phyloP scores from a whole-genome alignment of 2,888 invertebrate genomes.

The Anticlea derivata region DNA sequence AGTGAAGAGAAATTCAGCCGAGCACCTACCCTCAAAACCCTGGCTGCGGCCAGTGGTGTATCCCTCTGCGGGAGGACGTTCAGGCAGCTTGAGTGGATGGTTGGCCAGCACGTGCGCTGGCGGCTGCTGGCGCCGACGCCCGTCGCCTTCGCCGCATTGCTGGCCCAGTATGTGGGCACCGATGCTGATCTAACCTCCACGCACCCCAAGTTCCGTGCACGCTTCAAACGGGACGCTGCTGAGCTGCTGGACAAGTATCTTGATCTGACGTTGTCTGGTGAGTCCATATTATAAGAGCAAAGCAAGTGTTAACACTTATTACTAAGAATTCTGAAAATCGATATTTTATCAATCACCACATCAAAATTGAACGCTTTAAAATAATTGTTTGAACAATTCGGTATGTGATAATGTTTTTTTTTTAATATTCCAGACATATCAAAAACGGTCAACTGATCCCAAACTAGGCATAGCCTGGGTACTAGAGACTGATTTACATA shows the following conservation, averaged over 20 bases:
- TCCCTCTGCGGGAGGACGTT: slow-evolving; percentile 72
- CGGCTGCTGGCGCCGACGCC: slow-evolving; percentile 70
- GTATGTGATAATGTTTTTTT: too few species aligned
- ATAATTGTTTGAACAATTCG: too few species aligned
- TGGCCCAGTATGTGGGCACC: slow-evolving; percentile 69
- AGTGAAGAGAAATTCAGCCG: slow-evolving; percentile 73
- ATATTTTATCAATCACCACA: too few species aligned
- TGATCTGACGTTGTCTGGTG: slow-evolving; percentile 73
- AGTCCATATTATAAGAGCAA: too few species aligned
- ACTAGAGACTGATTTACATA: too few species aligned
- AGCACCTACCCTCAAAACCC: slow-evolving; percentile 66
- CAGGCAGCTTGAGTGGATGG: slow-evolving; percentile 77
- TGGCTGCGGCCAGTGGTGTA: slow-evolving; percentile 64
- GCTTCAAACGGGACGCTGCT: slow-evolving; percentile 68
- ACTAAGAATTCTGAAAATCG: too few species aligned
- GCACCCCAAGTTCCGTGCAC: slow-evolving; percentile 69
- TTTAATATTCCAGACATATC: too few species aligned
- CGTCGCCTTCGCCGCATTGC: slow-evolving; percentile 65
- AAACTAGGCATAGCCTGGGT: too few species aligned
- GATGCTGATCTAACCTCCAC: slow-evolving; percentile 67
- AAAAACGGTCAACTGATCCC: too few species aligned
- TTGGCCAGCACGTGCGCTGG: slow-evolving; percentile 74
- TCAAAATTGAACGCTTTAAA: too few species aligned
- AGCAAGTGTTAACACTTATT: too few species aligned
- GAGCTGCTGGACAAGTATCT: slow-evolving; percentile 66